Evolutionary conservation across 2,113 vertebrate genomes (phyloP).

Genomic region (Zootoca vivipara): DNA sequence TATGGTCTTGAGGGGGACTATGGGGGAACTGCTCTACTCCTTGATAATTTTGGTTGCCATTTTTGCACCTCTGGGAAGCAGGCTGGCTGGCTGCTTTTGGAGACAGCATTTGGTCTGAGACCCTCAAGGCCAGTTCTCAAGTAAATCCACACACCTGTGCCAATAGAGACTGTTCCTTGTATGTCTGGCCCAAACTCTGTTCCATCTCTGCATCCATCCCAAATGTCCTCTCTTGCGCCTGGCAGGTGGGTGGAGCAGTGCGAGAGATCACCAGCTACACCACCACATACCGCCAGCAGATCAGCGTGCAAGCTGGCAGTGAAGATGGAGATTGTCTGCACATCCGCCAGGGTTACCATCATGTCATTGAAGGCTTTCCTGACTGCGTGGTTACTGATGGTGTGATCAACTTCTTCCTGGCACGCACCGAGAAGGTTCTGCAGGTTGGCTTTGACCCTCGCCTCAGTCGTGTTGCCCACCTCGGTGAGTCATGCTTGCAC

Average conservation of each 20-base stretch:
- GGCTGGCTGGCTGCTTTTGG: background rate
- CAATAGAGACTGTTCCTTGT: background rate
- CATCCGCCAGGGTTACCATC: constrained; percentile 80
- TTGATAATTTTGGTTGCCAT: background rate
- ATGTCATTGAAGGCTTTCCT: constrained; percentile 83
- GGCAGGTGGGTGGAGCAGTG: constrained; percentile 89
- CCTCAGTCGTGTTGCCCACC: constrained; percentile 79
- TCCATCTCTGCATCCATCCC: accelerated
- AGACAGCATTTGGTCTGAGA: background rate
- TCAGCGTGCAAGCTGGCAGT: constrained; percentile 82
- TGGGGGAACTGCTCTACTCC: background rate
- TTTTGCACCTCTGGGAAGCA: background rate
- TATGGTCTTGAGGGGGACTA: too few relatives aligned
- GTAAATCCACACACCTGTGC: background rate
- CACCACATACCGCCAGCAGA: constrained; percentile 83
- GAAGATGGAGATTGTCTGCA: constrained; percentile 85
- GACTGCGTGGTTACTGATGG: constrained; percentile 89
- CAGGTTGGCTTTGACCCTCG: constrained; percentile 89
- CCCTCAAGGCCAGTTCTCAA: background rate
- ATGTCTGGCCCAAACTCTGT: background rate
- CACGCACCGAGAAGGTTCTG: constrained; percentile 82
- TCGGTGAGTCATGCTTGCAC: constrained; percentile 77
- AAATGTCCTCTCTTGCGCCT: background rate
- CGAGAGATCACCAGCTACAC: constrained; percentile 86
- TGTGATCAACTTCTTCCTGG: constrained; percentile 93